These are phyloP conservation scores for Coregonus suidteri DNA, from an alignment of 2,797 vertebrate genomes.

Conservation along the genomic window DNA sequence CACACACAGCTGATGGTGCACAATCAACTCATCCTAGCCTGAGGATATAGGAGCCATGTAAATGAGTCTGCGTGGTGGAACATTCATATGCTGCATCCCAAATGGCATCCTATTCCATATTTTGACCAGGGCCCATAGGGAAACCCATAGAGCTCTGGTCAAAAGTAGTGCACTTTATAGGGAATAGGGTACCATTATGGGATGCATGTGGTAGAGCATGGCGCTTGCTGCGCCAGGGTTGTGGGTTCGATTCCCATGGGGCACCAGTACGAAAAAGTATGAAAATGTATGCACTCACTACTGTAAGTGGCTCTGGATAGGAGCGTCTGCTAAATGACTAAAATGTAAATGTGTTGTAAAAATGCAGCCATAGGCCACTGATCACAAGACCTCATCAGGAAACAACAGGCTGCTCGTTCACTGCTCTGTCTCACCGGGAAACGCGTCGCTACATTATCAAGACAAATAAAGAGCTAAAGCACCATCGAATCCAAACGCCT, in stretches of 20 bases:
- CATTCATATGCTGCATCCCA: slow-evolving; percentile 27
- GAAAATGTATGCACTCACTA: too few species aligned
- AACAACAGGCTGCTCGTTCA: slow-evolving; percentile 36
- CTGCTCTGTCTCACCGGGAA: slow-evolving; percentile 55
- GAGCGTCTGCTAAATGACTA: too few species aligned
- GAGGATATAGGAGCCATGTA: slow-evolving; percentile 48
- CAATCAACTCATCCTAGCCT: slow-evolving; percentile 56
- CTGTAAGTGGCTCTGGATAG: too few species aligned
- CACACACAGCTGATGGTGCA: not conserved
- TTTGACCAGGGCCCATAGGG: not conserved
- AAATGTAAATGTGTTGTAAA: too few species aligned
- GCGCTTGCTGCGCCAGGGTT: too few species aligned
- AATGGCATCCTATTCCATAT: not conserved
- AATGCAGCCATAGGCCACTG: too few species aligned
- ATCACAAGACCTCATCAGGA: too few species aligned
- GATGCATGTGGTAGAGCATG: not conserved
- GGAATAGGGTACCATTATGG: not conserved
- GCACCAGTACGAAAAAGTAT: too few species aligned
- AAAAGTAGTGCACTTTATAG: not conserved
- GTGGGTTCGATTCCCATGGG: too few species aligned
- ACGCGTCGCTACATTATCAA: slow-evolving; percentile 44
- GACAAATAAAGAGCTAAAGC: slow-evolving; percentile 48
- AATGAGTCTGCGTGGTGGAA: slow-evolving; percentile 54
- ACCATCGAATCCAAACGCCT: slow-evolving; percentile 36
- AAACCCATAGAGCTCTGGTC: not conserved